Conservation (phyloP, 23 tunicate genomes). For the Botrylloides violaceus region DNA sequence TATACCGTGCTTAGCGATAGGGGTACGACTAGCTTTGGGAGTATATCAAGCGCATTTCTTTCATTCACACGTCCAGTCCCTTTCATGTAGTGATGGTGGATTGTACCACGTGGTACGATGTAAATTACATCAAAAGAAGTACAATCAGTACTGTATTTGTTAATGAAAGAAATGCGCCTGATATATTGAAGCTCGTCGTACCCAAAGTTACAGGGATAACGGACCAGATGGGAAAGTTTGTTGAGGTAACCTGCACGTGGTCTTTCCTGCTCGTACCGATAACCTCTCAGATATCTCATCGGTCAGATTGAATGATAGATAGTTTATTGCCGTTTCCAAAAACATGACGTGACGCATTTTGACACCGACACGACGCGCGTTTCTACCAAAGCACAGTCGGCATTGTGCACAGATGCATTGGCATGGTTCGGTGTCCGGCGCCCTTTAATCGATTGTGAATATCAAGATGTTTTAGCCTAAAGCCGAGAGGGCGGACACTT, state of each 20-base stretch:
- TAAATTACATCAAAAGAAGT: background rate
- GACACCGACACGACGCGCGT: too few relatives aligned
- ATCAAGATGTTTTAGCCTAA: too few relatives aligned
- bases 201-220: background rate
- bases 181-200: background rate
- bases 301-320: too few relatives aligned
- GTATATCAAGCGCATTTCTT: background rate
- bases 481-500: too few relatives aligned
- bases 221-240: slow-evolving; percentile 2
- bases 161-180: background rate
- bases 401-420: too few relatives aligned
- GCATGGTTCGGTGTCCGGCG: too few relatives aligned
- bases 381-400: too few relatives aligned
- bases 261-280: slow-evolving; percentile 17
- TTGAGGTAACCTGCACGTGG: slow-evolving; percentile 24
- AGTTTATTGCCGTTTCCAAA: too few relatives aligned
- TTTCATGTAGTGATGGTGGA: too few relatives aligned
- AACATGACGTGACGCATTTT: too few relatives aligned
- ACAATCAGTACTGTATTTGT: background rate
- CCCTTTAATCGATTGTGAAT: too few relatives aligned
- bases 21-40: background rate
- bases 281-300: too few relatives aligned
- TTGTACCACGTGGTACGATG: background rate
- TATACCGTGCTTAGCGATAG: slow-evolving; percentile 7
- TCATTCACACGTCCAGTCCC: background rate